phyloP scores from a whole-genome alignment of 2,113 vertebrate genomes.

The Motacilla tschutschensis region DNA sequence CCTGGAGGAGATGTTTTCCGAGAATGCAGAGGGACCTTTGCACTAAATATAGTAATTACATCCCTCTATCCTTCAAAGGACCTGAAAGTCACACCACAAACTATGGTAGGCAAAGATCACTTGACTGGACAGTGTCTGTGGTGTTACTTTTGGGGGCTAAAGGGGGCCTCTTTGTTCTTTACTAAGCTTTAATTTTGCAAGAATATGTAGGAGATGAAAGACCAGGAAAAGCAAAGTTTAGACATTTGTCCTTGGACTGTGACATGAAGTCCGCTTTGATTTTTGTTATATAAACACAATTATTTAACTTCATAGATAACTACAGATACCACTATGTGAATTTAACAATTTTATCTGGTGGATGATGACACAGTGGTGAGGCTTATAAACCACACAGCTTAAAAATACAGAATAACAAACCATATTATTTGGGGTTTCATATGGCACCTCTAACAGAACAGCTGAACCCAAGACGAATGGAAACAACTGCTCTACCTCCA shows the following conservation, averaged over 20 bases:
- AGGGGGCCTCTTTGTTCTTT: neutral
- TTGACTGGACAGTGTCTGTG: neutral
- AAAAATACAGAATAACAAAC: neutral
- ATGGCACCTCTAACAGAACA: neutral
- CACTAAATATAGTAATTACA: neutral
- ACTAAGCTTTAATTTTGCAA: constrained; percentile 2
- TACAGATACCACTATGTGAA: neutral
- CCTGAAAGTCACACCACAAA: neutral
- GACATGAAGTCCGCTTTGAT: constrained; percentile 28
- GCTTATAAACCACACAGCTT: neutral
- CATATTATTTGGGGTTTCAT: neutral
- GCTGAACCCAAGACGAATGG: neutral
- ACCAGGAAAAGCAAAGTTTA: constrained; percentile 31
- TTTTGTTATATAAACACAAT: constrained; percentile 29
- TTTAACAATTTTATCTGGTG: neutral
- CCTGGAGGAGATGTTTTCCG: constrained; percentile 2
- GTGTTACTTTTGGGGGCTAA: neutral
- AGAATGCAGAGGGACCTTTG: neutral
- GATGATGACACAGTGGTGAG: neutral
- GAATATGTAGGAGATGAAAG: constrained; percentile 8
- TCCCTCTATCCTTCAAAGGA: neutral
- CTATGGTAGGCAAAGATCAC: neutral
- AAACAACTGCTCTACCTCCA: neutral
- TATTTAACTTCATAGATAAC: constrained; percentile 18
- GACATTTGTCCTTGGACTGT: constrained; percentile 1